Conservation (phyloP, 2,797 vertebrate genomes). For the Catamblyrhynchus diadema region DNA sequence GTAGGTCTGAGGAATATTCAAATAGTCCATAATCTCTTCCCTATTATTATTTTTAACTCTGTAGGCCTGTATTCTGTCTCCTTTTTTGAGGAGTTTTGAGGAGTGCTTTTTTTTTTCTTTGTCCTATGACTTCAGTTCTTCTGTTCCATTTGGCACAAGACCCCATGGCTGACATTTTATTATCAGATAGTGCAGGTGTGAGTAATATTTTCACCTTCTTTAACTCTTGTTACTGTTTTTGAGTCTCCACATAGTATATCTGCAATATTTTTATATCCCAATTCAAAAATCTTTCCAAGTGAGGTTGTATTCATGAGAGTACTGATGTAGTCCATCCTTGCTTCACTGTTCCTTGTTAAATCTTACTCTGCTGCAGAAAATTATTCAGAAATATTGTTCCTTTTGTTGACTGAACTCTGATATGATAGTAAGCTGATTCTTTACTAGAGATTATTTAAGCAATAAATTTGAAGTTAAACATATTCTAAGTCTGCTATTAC, state of each 20-base stretch:
- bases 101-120: neutral
- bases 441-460: neutral
- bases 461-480: neutral
- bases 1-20: neutral
- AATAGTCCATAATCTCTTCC: neutral
- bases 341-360: neutral
- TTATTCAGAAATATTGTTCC: neutral
- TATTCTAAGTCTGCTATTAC: neutral
- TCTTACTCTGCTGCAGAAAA: neutral
- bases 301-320: neutral
- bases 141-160: neutral
- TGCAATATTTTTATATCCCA: neutral
- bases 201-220: neutral
- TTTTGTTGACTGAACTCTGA: neutral
- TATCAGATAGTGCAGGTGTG: neutral
- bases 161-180: neutral
- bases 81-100: neutral
- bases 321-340: neutral
- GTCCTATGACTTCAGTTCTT: neutral
- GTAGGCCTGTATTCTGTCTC: neutral
- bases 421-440: neutral
- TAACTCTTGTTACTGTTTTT: neutral
- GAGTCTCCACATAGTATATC: neutral
- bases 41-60: neutral
- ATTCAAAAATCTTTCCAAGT: neutral